Base-by-base conservation (phyloP, 2,113 vertebrate genomes). In the Larimichthys polyactis region DNA sequence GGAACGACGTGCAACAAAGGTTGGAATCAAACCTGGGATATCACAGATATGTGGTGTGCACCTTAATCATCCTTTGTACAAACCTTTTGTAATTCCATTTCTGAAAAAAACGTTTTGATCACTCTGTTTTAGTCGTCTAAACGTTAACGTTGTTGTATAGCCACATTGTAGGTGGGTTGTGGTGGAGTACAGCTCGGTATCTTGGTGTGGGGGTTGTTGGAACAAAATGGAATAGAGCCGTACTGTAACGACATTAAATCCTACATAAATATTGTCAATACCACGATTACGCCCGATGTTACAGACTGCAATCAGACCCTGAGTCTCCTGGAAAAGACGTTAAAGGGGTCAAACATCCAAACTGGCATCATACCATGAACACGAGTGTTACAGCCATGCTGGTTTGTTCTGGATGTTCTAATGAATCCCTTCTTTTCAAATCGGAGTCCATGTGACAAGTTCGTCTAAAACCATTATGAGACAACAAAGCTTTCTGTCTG, bases 261-360 rank as follows among this genome's bases (percentile, higher is more conserved):
- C 14, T 27, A 32, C 75, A 89, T 82, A 83, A 66, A 85, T 84
- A 81, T 65, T 36, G 19, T 11, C n/a, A 68, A 72, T 68, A 65
- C 12, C 16, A 44, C 44, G 1, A 57, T 15, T 62, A 4, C 0
- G 12, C 27, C 55, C 11, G 12, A 17, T 73, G 60, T 58, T 29
- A 40, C 14, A 71, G 46, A 10, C 8, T 32, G 27, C n/a, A 66
- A 43, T 57, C 78, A 83, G 66, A 81, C 48, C 55, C 2, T 0
- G 3, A 65, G 82, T 78, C 81, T 84, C 66, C 27, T 57, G 57
- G 70, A 60, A 46, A 32, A 36, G 58, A 66, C 12, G 62, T 44
- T 29, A 60, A 63, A 14, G 22, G 20, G 75, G 55, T 67, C 67
- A 81, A 74, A 54, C n/a, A 24, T 20, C 12, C 63, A 44, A 55